Conservation (phyloP, 2,888 invertebrate species). For the Troides oblongomaculatus region DNA sequence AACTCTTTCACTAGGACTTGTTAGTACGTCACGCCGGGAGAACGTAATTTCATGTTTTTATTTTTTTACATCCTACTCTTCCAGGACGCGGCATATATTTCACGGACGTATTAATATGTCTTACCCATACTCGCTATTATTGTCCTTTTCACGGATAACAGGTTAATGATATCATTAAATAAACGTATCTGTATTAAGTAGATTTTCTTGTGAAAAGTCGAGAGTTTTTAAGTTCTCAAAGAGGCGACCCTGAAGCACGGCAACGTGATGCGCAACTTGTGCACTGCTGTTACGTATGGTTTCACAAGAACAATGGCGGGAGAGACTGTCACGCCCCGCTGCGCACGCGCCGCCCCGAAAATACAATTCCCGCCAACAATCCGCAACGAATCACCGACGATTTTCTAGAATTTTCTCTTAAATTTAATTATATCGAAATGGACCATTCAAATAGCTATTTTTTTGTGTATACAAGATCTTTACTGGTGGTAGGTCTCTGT, state of each 20-base stretch:
- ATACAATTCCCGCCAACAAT: constrained; percentile 32
- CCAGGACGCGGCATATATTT: too few species aligned
- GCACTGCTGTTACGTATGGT: constrained; percentile 68
- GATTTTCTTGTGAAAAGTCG: too few species aligned
- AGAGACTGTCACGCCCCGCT: constrained; percentile 67
- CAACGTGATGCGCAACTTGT: constrained; percentile 66
- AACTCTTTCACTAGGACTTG: too few species aligned
- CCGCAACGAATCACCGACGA: constrained; percentile 5
- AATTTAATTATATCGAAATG: neutral
- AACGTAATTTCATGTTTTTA: too few species aligned
- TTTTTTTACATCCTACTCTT: too few species aligned
- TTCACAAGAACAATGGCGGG: constrained; percentile 73
- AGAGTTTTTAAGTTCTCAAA: neutral
- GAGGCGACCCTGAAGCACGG: constrained; percentile 31
- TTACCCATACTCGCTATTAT: too few species aligned
- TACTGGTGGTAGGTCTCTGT: too few species aligned
- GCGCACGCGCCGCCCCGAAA: constrained; percentile 47
- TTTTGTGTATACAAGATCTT: too few species aligned
- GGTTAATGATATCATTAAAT: too few species aligned
- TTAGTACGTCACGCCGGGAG: too few species aligned
- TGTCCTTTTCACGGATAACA: too few species aligned
- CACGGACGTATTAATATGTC: too few species aligned
- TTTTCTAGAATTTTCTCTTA: neutral
- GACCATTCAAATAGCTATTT: neutral
- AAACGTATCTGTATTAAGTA: neutral